phyloP scores from a whole-genome alignment of 2,113 vertebrate species.

The Oryzias woworae region DNA sequence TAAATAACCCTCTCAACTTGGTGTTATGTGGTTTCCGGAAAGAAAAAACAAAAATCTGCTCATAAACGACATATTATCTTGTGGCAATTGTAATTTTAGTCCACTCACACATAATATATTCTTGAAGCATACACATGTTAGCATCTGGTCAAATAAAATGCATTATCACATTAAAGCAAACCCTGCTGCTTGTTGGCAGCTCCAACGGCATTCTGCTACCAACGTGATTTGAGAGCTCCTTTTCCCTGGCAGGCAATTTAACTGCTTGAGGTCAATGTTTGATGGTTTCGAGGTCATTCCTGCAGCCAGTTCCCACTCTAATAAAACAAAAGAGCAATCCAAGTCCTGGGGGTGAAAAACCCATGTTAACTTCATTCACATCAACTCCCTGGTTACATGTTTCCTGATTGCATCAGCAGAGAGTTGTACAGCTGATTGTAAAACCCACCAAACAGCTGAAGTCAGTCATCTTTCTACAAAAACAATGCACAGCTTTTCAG shows the following conservation, averaged over 20 bases:
- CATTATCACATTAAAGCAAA: constrained; percentile 17
- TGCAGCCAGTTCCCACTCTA: constrained; percentile 54
- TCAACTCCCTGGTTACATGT: constrained; percentile 48
- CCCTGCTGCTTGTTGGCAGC: constrained; percentile 7
- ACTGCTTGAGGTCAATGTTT: constrained; percentile 50
- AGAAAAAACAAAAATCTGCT: background rate
- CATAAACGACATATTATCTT: background rate
- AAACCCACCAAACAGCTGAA: constrained; percentile 35
- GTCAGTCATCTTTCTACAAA: constrained; percentile 21
- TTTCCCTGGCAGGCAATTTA: constrained; percentile 62
- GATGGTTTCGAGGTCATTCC: constrained; percentile 49
- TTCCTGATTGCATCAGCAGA: constrained; percentile 47
- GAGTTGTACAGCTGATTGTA: constrained; percentile 39
- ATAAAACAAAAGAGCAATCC: constrained; percentile 54
- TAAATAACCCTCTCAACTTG: background rate
- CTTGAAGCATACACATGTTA: background rate
- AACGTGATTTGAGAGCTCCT: constrained; percentile 51
- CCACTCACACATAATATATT: background rate
- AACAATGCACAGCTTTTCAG: background rate
- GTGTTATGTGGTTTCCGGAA: background rate
- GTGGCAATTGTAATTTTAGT: background rate
- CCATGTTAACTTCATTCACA: constrained; percentile 63
- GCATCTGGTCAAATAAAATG: constrained; percentile 15
- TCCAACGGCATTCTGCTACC: constrained; percentile 45
- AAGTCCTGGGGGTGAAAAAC: constrained; percentile 59